Evolutionary conservation across 1,140 invertebrate species (phyloP), one percentile per base, ranked within the genome.

Genomic region (Galendromus occidentalis): DNA sequence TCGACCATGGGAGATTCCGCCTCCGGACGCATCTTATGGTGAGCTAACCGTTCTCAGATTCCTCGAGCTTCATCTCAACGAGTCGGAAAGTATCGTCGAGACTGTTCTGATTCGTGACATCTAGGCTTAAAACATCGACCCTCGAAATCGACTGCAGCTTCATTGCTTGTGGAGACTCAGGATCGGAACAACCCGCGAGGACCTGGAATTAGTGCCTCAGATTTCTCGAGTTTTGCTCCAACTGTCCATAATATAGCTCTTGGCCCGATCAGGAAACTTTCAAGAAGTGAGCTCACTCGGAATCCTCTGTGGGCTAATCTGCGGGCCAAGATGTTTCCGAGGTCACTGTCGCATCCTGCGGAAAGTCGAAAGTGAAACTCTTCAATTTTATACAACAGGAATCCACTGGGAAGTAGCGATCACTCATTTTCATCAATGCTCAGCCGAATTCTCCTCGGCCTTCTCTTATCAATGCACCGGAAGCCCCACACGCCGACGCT

Each of bases 121-220:
- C 85, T 33, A 90, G 71, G 6, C 78, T 73, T 18, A 80, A 71
- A 1, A 84, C 33, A 39, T 73, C 71, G 7, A 78, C 64, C 4
- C 72, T 67, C 70, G 69, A 45, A 1, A 74, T 72, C 17, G 33
- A 39, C 9, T 9, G 63, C 59, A 71, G 67, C 20, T 71, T 70
- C 42, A 80, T 71, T 7, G 69, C 65, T 39, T 68, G 42, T 0
- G 78, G 76, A 0, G 78, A 78, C 44, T 80, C 75, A 0, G 77
- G 76, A 7, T 79, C 71, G 25, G 86, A 77, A 72, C 87, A 85
- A 4, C 83, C 82, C 14, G 87, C 87, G 67, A 74, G 79, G 7
- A 80, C 79, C 29, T 69, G 9, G 9, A 39, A 39, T 39, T n/a
- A n/a, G n/a, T n/a, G n/a, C n/a, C n/a, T n/a, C n/a, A n/a, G n/a